Evolutionary conservation across 2,797 vertebrate genomes (phyloP).

Genomic region (Myiotriccus ornatus): DNA sequence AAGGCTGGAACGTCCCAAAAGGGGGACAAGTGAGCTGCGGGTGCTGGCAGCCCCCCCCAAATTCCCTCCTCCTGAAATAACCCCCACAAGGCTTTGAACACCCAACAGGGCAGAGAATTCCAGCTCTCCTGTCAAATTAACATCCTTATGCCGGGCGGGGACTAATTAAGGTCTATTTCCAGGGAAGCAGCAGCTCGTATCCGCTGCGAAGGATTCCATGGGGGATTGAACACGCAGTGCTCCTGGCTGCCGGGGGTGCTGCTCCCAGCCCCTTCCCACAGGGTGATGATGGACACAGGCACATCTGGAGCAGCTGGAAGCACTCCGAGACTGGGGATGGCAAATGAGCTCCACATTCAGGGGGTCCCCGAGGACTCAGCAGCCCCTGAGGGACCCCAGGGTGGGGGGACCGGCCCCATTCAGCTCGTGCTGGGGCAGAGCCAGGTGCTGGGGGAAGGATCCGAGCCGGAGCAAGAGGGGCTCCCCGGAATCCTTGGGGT

Average conservation of each 20-base stretch:
- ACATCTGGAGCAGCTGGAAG: neutral
- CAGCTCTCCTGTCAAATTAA: conserved; percentile 52
- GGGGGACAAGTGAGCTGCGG: accelerated
- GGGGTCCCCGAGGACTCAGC: neutral
- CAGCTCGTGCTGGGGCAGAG: neutral
- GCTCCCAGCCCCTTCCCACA: neutral
- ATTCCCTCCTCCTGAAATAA: neutral
- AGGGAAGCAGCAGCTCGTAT: neutral
- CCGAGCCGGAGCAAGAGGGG: neutral
- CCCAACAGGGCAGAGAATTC: neutral
- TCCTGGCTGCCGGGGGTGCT: neutral
- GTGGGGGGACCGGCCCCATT: neutral
- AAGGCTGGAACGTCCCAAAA: accelerated
- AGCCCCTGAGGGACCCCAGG: neutral
- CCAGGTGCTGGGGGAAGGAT: neutral
- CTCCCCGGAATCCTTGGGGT: neutral
- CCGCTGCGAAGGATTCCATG: neutral
- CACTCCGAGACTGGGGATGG: accelerated
- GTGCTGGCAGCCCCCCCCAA: neutral
- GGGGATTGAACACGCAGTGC: neutral
- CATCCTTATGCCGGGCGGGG: neutral
- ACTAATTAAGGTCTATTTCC: conserved; percentile 50
- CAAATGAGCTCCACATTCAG: neutral
- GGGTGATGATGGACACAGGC: accelerated
- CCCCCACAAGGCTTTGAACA: neutral